phyloP scores from a whole-genome alignment of 2,113 vertebrate species.

The Pachycephala philippinensis region DNA sequence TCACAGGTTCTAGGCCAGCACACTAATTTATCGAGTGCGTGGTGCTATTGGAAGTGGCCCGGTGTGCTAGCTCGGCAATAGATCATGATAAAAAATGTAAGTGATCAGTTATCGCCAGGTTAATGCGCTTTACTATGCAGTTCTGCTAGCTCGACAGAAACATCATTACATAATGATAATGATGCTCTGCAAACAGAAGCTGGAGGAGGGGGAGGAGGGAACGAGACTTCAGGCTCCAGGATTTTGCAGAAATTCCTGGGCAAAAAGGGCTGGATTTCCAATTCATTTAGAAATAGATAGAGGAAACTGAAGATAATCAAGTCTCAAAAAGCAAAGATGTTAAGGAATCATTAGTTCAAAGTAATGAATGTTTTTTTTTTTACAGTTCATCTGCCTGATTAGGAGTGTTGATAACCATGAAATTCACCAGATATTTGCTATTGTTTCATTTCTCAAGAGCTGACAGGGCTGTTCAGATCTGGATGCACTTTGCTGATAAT shows the following conservation, averaged over 20 bases:
- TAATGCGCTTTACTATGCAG: slow-evolving; percentile 42
- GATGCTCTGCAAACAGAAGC: slow-evolving; percentile 15
- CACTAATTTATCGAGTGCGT: neutral
- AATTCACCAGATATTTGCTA: slow-evolving; percentile 13
- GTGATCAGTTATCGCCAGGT: slow-evolving; percentile 30
- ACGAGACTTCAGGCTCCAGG: neutral
- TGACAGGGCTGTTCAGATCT: slow-evolving; percentile 10
- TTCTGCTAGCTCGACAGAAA: slow-evolving; percentile 52
- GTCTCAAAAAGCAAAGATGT: slow-evolving; percentile 12
- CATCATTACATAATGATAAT: slow-evolving; percentile 51
- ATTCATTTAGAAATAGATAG: neutral
- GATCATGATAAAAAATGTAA: slow-evolving; percentile 64
- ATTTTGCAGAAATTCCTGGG: neutral
- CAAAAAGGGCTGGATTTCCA: neutral
- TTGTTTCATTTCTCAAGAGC: slow-evolving; percentile 35
- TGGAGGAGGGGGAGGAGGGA: neutral
- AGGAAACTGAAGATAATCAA: neutral
- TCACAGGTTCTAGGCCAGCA: slow-evolving; percentile 29
- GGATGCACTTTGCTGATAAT: slow-evolving; percentile 36
- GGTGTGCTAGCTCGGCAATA: slow-evolving; percentile 37
- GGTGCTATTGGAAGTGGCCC: neutral
- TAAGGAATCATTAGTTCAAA: slow-evolving; percentile 53
- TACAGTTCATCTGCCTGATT: slow-evolving; percentile 28
- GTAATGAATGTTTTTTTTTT: slow-evolving; percentile 4
- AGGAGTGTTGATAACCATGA: slow-evolving; percentile 42